Conservation (phyloP, 2,113 vertebrate genomes). For the Nycticorax nycticorax region DNA sequence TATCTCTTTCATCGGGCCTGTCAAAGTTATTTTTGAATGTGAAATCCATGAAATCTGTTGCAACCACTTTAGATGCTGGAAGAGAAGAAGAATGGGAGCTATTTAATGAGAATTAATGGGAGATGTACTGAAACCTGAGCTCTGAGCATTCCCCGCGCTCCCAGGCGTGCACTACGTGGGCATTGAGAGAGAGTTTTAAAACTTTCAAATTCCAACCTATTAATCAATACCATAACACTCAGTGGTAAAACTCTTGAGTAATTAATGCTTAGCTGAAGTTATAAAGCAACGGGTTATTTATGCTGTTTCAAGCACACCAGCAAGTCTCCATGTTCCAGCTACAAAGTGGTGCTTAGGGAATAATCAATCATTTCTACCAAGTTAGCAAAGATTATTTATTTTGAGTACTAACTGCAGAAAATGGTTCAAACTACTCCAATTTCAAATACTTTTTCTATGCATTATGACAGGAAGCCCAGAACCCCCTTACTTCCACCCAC, state of each 20-base stretch:
- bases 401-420: not conserved
- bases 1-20: not conserved
- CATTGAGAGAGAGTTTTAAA: not conserved
- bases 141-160: not conserved
- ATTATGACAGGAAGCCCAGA: not conserved
- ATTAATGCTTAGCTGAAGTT: slow-evolving; percentile 36
- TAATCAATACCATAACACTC: slow-evolving; percentile 15
- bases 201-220: slow-evolving; percentile 1
- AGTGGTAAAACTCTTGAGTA: not conserved
- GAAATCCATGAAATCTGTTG: not conserved
- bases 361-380: slow-evolving; percentile 23
- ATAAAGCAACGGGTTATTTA: slow-evolving; percentile 3
- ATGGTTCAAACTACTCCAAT: not conserved
- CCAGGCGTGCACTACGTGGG: not conserved
- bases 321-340: not conserved
- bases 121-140: not conserved
- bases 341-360: slow-evolving; percentile 9
- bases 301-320: not conserved
- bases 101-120: slow-evolving; percentile 13
- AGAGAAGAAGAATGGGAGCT: not conserved
- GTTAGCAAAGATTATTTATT: slow-evolving; percentile 32
- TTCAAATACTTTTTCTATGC: not conserved
- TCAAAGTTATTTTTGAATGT: not conserved
- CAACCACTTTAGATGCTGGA: not conserved
- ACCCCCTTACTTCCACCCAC: not conserved